Evolutionary conservation across 2,797 vertebrate species (phyloP), one percentile per base, ranked within the genome.

Genomic region (Cuculus canorus): DNA sequence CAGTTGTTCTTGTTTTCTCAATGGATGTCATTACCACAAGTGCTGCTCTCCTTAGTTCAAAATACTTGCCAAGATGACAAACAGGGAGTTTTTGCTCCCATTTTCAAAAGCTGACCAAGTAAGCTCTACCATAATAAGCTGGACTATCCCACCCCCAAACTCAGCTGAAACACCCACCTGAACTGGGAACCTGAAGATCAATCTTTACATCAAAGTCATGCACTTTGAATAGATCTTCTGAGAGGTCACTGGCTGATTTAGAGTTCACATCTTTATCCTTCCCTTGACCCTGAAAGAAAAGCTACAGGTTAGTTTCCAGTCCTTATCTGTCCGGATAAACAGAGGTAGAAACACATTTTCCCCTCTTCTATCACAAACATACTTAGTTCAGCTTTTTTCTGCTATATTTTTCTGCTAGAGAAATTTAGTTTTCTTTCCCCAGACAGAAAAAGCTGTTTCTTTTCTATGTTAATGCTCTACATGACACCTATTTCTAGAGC

Each of bases 181-280:
- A 99, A 91, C 98, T 99, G 72, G 99, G 99, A 98, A 99, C 99
- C 97, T 99, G 99, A 71, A 99, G 98, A 97, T 99, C 99, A 92
- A 99, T 99, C 97, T 99, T 99, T 77, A 99, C 99, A 90, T 99
- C 99, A 78, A 99, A 99, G 95, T 99, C 99, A 22, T 99, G 99
- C 90, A 99, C 99, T 99, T 99, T 99, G 96, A 99, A 99, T 89
- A 99, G 98, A 95, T 99, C 99, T 97, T 99, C 99, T 19, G 99
- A 99, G 97, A 99, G 99, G 97, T 99, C 99, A 92, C 98, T 99
- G 97, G 97, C 98, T 94, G 98, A 98, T 97, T 99, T 99, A 88
- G 98, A 97, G 94, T 98, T 98, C 95, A 98, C 86, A 84, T 99
- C 99, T 98, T 99, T 99, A 96, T 99, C 99, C 97, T 99, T 99